Percentiles rank a stretch among this genome's conserved stretches.
phyloP scores from a whole-genome alignment of 2,113 vertebrate genomes.

The Willisornis vidua region DNA sequence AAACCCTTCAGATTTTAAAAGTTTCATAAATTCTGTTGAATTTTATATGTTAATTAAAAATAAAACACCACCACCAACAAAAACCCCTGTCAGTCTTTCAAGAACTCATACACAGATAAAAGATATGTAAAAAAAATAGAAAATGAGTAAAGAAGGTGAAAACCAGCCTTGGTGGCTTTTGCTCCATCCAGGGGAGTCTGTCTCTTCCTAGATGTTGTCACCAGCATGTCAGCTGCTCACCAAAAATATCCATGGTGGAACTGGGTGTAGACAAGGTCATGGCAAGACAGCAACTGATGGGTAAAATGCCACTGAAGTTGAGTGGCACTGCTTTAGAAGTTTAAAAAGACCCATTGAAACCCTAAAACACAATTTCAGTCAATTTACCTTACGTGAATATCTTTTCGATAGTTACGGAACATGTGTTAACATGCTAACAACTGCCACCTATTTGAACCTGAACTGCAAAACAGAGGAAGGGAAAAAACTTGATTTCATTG shows the following conservation, averaged over 20 bases:
- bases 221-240: not conserved
- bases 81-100: not conserved
- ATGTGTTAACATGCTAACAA: not conserved
- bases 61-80: accelerated
- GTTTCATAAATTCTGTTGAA: not conserved
- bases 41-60: not conserved
- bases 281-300: not conserved
- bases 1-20: not conserved
- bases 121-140: not conserved
- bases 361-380: not conserved
- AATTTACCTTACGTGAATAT: not conserved
- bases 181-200: not conserved
- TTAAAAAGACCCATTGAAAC: not conserved
- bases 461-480: not conserved
- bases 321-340: not conserved
- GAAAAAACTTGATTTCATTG: not conserved
- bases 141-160: not conserved
- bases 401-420: conserved; percentile 6
- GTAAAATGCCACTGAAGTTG: not conserved
- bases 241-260: not conserved
- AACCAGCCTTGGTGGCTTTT: not conserved
- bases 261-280: not conserved
- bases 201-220: not conserved
- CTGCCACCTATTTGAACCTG: not conserved
- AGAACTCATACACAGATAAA: not conserved